Evolutionary conservation across 2,113 vertebrate species (phyloP).

Genomic region (Tyrannus savana): DNA sequence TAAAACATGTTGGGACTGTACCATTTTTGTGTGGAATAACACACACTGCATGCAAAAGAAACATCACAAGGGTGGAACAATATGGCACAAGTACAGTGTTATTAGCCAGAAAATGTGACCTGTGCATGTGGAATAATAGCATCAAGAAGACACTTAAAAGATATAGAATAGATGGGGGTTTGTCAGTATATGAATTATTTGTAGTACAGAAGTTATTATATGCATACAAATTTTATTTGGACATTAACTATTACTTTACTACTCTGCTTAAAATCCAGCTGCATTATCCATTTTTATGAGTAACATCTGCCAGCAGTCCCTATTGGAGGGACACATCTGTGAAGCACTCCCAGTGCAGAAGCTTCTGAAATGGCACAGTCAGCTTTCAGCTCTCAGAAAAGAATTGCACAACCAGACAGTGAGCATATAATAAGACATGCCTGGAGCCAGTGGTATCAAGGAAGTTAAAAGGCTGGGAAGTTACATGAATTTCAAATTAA

Average conservation of each 20-base stretch:
- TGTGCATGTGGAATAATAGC: neutral
- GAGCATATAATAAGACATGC: neutral
- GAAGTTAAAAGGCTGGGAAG: neutral
- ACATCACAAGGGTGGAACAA: neutral
- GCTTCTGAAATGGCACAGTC: neutral
- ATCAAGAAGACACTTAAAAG: neutral
- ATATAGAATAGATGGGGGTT: accelerated
- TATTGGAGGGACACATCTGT: neutral
- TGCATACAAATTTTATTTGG: neutral
- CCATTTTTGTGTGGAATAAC: neutral
- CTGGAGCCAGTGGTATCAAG: neutral
- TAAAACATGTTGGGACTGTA: neutral
- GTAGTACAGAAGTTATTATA: neutral
- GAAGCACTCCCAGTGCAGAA: neutral
- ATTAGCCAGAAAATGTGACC: neutral
- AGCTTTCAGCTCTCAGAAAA: neutral
- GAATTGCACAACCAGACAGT: neutral
- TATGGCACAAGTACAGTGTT: neutral
- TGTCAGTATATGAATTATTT: neutral
- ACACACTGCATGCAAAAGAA: neutral
- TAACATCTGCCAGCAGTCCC: neutral
- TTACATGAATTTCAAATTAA: neutral
- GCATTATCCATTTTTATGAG: neutral
- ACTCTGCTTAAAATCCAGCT: neutral
- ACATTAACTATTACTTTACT: neutral